Evolutionary conservation across 2,888 invertebrate species (phyloP), one percentile per base, ranked within the genome.

Genomic region (Malachius bipustulatus): DNA sequence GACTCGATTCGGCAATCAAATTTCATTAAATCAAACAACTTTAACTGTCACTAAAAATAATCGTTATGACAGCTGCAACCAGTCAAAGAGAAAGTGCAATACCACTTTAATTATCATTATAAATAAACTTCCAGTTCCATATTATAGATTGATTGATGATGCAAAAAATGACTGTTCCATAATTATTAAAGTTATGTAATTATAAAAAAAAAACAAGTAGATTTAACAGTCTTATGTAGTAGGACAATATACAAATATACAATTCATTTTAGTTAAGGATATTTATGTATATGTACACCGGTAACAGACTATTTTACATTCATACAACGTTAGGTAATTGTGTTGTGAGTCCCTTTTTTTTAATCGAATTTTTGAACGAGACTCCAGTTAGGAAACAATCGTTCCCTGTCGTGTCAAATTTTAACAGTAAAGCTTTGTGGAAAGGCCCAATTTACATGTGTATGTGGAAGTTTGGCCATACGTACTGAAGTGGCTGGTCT

Each of bases 361-460:
- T n/a, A n/a, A n/a, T n/a, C n/a, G n/a, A n/a, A n/a, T n/a, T n/a
- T n/a, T n/a, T n/a, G n/a, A n/a, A n/a, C n/a, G n/a, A n/a, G n/a
- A n/a, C n/a, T n/a, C n/a, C n/a, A n/a, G n/a, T n/a, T n/a, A n/a
- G n/a, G n/a, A n/a, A n/a, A n/a, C n/a, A n/a, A n/a, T n/a, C n/a
- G n/a, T n/a, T n/a, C 6, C 24, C 24, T 6, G n/a, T 8, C 24
- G 6, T 19, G 24, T 19, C 24, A 39, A 34, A 29, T 14, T 67
- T 70, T 77, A 79, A 70, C 80, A 81, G 70, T 79, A 79, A 71
- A 77, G 79, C 64, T 76, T 77, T 65, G 73, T 75, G 59, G 75
- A 77, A 60, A 78, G 72, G 66, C 81, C 80, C 70, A 78, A 70
- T 71, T 76, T 78, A 77, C 81, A 81, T 66, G 75, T 73, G 69